A percentile compares a stretch with the other conserved stretches of the same genome.
These are phyloP conservation scores for Pterostichus niger DNA, from an alignment of 2,888 invertebrate species.

Conservation along the genomic window DNA sequence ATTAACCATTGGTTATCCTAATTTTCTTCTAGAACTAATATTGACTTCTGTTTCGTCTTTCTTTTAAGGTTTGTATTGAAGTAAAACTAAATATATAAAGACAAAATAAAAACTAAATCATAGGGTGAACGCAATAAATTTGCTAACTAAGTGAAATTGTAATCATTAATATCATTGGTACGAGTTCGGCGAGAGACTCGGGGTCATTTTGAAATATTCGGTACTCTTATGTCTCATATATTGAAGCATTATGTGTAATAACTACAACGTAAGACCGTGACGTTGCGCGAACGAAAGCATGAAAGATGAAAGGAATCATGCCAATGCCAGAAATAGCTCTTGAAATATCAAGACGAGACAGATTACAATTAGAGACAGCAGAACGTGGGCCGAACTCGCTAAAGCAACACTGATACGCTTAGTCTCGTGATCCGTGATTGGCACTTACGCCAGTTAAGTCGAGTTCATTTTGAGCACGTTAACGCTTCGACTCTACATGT, in stretches of 20 bases:
- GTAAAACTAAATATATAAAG: too few species aligned
- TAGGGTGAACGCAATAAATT: too few species aligned
- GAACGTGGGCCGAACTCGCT: background rate
- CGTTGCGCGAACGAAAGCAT: slow-evolving; percentile 5
- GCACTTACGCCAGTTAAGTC: background rate
- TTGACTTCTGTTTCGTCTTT: too few species aligned
- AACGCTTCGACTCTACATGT: background rate
- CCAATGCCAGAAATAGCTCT: slow-evolving; percentile 32
- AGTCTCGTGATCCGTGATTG: slow-evolving; percentile 1
- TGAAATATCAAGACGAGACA: slow-evolving; percentile 43
- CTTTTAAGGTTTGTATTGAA: too few species aligned
- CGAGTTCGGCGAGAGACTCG: too few species aligned
- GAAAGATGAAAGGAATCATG: slow-evolving; percentile 16
- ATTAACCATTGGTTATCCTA: too few species aligned
- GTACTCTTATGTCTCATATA: background rate
- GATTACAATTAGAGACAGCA: slow-evolving; percentile 25
- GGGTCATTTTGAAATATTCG: too few species aligned
- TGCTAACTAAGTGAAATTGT: too few species aligned
- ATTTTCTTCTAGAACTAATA: too few species aligned
- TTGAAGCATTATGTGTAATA: slow-evolving; percentile 23
- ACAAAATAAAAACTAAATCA: too few species aligned
- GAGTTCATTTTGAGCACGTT: slow-evolving; percentile 5
- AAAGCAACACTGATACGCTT: background rate
- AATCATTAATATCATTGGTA: too few species aligned
- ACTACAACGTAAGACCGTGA: background rate